Base-by-base conservation (phyloP, 2,888 invertebrate species). In the Timandra comae region DNA sequence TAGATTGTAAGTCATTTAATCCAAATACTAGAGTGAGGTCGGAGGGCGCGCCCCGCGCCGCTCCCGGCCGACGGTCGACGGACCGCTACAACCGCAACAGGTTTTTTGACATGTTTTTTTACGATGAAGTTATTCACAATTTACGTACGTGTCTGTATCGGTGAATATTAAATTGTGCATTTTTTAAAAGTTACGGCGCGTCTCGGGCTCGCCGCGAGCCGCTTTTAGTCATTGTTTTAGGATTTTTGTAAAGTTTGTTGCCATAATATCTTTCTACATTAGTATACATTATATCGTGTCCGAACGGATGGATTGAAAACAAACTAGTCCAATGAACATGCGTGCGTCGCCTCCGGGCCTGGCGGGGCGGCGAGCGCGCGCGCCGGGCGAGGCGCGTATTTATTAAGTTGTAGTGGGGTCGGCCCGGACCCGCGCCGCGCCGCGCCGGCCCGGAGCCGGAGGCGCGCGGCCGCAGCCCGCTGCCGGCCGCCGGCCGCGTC, bases 221-320 rank as follows among this genome's bases (percentile, higher is more conserved):
- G 84, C 84, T 85, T 85, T 84, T 85, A 85, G 84, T 85, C 84
- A 84, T 84, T 84, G 84, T 84, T 85, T 85, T 84, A 82, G 81
- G 79, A 74, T 76, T 80, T 84, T 81, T 84, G 81, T 84, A 81
- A 84, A 84, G 82, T 85, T 82, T 81, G 84, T 85, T 85, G 84
- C 84, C 84, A 85, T 85, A 82, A 84, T 84, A 84, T 81, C 81
- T 80, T 82, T 82, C 77, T 84, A 82, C 79, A 74, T 80, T 81
- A 82, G 79, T 80, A 79, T 81, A 80, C 79, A 77, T 74, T 71
- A 63, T 66, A 75, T 75, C 64, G 63, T 77, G 79, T 82, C 81
- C 79, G 77, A 65, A 74, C 66, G 73, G 63, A 77, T 76, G 78
- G 78, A 82, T 80, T 81, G 76, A 16, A 82, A 84, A 79, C 81